phyloP scores from a whole-genome alignment of 53 echinoderm and acorn worm genomes.

The Glandiceps talaboti region DNA sequence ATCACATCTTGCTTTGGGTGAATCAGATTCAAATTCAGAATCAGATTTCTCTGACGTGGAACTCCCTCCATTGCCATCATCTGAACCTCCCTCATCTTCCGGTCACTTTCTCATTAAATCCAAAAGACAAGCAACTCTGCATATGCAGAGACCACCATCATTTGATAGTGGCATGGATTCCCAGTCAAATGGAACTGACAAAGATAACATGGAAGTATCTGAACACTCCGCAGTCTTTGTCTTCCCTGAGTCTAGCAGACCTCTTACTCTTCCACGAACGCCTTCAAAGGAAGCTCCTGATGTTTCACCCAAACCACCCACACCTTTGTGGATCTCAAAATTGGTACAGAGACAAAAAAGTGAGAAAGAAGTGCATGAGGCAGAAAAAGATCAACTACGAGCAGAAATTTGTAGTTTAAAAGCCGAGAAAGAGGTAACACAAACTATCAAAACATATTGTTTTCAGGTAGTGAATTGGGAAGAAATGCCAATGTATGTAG shows the following conservation, averaged over 20 bases:
- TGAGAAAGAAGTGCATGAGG: conserved; percentile 62
- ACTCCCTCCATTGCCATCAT: background rate
- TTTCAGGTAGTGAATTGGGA: background rate
- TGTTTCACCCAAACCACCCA: conserved; percentile 56
- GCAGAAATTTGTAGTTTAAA: background rate
- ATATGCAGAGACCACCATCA: conserved; percentile 19
- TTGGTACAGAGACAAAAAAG: conserved; percentile 78
- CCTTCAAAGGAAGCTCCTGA: conserved; percentile 22
- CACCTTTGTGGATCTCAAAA: conserved; percentile 84
- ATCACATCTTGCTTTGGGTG: background rate
- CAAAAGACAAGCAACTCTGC: background rate
- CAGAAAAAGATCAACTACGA: conserved; percentile 27
- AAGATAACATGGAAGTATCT: conserved; percentile 25
- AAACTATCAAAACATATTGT: background rate
- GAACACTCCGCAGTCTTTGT: conserved; percentile 11
- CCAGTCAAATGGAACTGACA: conserved; percentile 26
- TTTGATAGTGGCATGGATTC: conserved; percentile 75
- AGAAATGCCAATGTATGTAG: background rate
- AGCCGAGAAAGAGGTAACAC: background rate
- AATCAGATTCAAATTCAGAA: background rate
- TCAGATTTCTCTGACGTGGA: background rate
- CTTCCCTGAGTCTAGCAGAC: conserved; percentile 22
- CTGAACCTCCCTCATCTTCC: background rate
- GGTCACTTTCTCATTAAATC: background rate
- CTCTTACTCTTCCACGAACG: conserved; percentile 27